A percentile compares a stretch with the other conserved stretches of the same genome.
phyloP scores from a whole-genome alignment of 2,888 invertebrate species.

The Watsonalla binaria region DNA sequence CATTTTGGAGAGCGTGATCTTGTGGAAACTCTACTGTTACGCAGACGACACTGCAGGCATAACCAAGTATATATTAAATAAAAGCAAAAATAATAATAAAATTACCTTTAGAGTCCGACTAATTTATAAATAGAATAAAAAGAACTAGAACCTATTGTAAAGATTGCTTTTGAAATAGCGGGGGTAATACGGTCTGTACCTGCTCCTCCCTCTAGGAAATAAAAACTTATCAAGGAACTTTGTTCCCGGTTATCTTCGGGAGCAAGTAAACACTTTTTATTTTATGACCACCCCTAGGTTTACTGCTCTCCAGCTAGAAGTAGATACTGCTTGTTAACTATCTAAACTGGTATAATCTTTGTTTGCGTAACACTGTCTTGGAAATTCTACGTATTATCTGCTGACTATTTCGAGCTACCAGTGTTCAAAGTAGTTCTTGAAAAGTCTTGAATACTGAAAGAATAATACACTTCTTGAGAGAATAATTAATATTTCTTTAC shows the following conservation, averaged over 20 bases:
- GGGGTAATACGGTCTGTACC: conserved; percentile 41
- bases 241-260: conserved; percentile 66
- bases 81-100: too few relatives aligned
- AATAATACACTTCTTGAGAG: too few relatives aligned
- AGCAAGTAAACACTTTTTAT: conserved; percentile 74
- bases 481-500: too few relatives aligned
- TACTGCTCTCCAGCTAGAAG: conserved; percentile 33
- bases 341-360: conserved; percentile 15
- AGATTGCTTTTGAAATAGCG: conserved; percentile 26
- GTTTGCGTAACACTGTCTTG: conserved; percentile 9
- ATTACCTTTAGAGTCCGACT: too few relatives aligned
- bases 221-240: conserved; percentile 76
- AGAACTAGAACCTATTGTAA: conserved; percentile 10
- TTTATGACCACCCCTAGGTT: conserved; percentile 65
- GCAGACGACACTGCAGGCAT: too few relatives aligned
- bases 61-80: too few relatives aligned
- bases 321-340: conserved; percentile 12
- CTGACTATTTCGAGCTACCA: too few relatives aligned
- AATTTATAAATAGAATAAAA: too few relatives aligned
- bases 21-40: too few relatives aligned
- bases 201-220: conserved; percentile 56
- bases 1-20: too few relatives aligned
- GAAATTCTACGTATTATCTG: conserved; percentile 5
- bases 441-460: too few relatives aligned
- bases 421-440: too few relatives aligned